Base-by-base conservation (phyloP, 2,888 invertebrate genomes). In the Mesorhabditis spiculigera region DNA sequence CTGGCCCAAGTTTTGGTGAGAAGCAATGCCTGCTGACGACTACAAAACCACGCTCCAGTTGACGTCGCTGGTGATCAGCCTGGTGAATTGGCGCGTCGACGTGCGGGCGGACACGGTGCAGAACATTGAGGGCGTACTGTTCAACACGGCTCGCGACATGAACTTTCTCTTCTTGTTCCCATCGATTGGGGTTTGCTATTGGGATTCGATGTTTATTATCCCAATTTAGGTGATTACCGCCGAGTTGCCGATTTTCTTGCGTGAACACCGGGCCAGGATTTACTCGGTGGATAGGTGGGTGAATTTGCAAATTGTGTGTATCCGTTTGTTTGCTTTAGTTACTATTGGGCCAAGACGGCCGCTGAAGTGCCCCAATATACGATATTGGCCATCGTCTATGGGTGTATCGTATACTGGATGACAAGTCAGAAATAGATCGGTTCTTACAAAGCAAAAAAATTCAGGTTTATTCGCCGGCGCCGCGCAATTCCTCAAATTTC, bases 131-230 rank as follows among this genome's bases (percentile, higher is more conserved):
- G 82, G 82, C n/a, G 75, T 81, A 13, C 73, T 82, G 67, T 82
- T 78, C 74, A 82, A 82, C 72, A 77, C 77, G 61, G 79, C 75
- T 6, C 71, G 82, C 6, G 82, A 93, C 86, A 93, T 94, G 92
- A 94, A 94, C 5, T 94, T 95, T 87, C 92, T 93, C 85, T 95
- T 94, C 87, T 91, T 94, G 13, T 94, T 94, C 85, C 93, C 94
- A 71, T 95, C 95, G 43, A 91, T 95, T 73, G 92, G 92, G 90
- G 92, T 89, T 10, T 45, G 41, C 13, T 28, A 1, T n/a, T 63
- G 28, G n/a, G 41, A 41, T n/a, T 63, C 63, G 16, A 8, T n/a
- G n/a, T 2, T 63, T 13, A n/a, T 13, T 63, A 63, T 43, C 50
- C 67, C 16, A 65, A 69, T 78, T 5, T 69, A 93, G 93, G 93